Conservation (phyloP, 2,113 vertebrate genomes). For the Cebidichthys violaceus region DNA sequence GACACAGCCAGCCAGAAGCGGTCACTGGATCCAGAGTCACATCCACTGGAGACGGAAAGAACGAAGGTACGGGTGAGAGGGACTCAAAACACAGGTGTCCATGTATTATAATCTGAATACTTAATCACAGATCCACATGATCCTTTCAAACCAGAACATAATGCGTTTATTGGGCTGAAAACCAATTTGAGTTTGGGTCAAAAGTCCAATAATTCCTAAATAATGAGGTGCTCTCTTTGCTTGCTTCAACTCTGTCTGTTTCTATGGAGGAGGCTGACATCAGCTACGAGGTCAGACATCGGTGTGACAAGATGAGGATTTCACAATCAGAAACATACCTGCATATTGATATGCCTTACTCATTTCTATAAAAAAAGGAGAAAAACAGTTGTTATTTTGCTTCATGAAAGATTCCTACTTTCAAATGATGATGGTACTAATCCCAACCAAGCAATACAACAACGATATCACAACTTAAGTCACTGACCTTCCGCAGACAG, state of each 20-base stretch:
- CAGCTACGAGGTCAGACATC: neutral
- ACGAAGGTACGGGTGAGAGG: neutral
- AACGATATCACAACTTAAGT: neutral
- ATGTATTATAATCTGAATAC: neutral
- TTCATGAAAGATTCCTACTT: neutral
- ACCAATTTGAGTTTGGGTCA: neutral
- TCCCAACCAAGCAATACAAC: neutral
- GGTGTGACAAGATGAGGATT: neutral
- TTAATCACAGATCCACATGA: neutral
- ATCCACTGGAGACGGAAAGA: slow-evolving; percentile 41
- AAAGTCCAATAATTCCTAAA: neutral
- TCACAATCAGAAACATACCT: slow-evolving; percentile 1
- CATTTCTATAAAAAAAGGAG: neutral
- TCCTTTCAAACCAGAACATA: neutral
- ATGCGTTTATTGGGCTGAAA: neutral
- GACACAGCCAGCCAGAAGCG: slow-evolving; percentile 57
- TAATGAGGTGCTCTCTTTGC: neutral
- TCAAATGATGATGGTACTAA: too few species aligned
- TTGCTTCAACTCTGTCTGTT: neutral
- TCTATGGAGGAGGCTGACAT: neutral
- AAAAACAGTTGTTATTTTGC: neutral
- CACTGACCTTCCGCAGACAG: slow-evolving; percentile 48
- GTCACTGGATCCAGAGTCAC: slow-evolving; percentile 67
- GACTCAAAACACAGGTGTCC: neutral
- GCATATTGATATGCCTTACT: neutral